Conservation (phyloP, 2,888 invertebrate species). For the Allygus modestus region DNA sequence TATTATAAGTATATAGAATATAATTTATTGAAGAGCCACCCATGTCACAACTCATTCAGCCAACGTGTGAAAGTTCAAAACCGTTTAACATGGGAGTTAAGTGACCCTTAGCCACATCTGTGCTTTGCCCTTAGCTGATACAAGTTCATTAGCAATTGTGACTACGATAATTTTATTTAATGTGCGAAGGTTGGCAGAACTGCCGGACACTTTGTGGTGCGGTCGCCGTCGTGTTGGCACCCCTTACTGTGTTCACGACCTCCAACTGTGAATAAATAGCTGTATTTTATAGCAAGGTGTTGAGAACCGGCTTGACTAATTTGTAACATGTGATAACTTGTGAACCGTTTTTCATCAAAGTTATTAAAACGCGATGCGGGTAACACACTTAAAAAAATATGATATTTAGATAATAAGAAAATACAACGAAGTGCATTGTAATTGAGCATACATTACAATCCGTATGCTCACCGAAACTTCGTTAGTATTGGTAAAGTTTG, state of each 20-base stretch:
- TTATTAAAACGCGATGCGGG: too few relatives aligned
- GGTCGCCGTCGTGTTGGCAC: conserved; percentile 2
- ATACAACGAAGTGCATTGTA: too few relatives aligned
- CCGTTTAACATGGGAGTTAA: neutral
- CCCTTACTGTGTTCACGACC: neutral
- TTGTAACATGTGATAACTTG: too few relatives aligned
- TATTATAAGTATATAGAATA: too few relatives aligned
- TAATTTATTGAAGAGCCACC: neutral
- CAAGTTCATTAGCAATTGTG: conserved; percentile 38
- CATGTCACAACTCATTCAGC: neutral
- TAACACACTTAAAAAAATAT: too few relatives aligned
- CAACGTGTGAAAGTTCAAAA: neutral
- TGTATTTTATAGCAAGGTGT: neutral
- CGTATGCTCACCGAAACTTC: too few relatives aligned
- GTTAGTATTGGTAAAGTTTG: too few relatives aligned
- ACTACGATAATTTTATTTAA: conserved; percentile 40
- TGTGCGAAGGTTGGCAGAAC: conserved; percentile 34
- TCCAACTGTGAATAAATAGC: neutral
- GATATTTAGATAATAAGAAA: too few relatives aligned
- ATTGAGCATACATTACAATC: too few relatives aligned
- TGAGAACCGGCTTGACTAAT: too few relatives aligned
- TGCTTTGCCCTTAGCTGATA: neutral
- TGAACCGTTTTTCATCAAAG: too few relatives aligned
- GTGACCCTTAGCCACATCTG: conserved; percentile 22
- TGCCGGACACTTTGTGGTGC: neutral